Conservation (phyloP, 2,888 invertebrate genomes). For the Aricia artaxerxes region DNA sequence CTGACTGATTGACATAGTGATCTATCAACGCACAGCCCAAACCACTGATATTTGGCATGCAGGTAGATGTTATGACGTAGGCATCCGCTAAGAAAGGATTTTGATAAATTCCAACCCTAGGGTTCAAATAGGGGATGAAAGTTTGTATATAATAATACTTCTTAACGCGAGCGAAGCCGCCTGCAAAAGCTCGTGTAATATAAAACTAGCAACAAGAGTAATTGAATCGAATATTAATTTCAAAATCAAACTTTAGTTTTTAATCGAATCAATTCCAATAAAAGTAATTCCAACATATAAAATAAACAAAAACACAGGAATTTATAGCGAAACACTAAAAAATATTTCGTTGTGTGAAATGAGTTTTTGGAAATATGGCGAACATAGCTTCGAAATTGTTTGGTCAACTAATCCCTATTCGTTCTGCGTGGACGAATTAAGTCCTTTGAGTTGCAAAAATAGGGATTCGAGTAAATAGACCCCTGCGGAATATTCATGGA, state of each 20-base stretch:
- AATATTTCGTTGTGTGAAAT: slow-evolving; percentile 5
- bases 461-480: background rate
- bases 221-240: background rate
- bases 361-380: background rate
- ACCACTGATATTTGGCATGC: too few relatives aligned
- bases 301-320: background rate
- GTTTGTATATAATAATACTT: too few relatives aligned
- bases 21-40: too few relatives aligned
- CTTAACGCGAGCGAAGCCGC: too few relatives aligned
- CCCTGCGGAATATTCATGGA: slow-evolving; percentile 7
- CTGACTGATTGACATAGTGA: too few relatives aligned
- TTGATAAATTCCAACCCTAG: too few relatives aligned
- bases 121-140: too few relatives aligned
- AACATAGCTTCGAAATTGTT: slow-evolving; percentile 1
- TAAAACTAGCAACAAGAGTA: background rate
- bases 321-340: background rate
- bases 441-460: slow-evolving; percentile 22
- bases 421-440: slow-evolving; percentile 21
- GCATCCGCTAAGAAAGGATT: too few relatives aligned
- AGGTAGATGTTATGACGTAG: too few relatives aligned
- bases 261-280: background rate
- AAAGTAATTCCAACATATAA: background rate
- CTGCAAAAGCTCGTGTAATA: background rate
- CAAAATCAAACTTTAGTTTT: background rate
- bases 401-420: slow-evolving; percentile 18